Evolutionary conservation across 2,113 vertebrate genomes (phyloP), one percentile per base, ranked within the genome.

Genomic region (Lutjanus erythropterus): DNA sequence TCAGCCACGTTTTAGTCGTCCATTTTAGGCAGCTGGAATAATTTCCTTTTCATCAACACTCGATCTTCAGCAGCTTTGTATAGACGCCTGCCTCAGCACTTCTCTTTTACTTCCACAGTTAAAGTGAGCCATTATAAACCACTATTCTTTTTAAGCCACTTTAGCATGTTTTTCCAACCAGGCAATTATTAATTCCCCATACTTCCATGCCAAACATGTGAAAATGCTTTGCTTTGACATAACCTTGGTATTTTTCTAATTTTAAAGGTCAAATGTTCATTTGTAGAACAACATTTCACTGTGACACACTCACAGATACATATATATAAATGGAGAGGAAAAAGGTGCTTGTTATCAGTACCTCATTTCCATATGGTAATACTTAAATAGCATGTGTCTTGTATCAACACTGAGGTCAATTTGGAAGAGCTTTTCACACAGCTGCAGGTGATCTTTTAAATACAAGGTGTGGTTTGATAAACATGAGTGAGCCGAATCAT

Each of bases 401-500:
- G n/a, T 12, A 58, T 66, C 12, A 19, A 49, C 33, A 71, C 35
- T 53, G 46, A 73, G 8, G 50, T 31, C 21, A 44, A 2, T 74
- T 23, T 81, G 42, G 3, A 71, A 44, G 14, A 49, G n/a, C 25
- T 80, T 62, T 58, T 44, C 21, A 41, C 62, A 56, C 31, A 70
- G 59, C 39, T 71, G 11, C 6, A 44, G 1, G 23, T 42, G 49
- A 81, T 69, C 72, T 52, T 60, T 49, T 65, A 78, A 73, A 25
- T 16, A 25, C 14, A 72, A 44, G 68, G 60, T 75, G 61, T 69
- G 65, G 68, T 75, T 72, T 37, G n/a, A 64, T 29, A 53, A 77
- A 23, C 42, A 75, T 4, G 1, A 78, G 39, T 70, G 27, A 89
- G 56, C 39, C 0, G 16, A 50, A 76, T 46, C 27, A 19, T 55